phyloP scores from a whole-genome alignment of 1,140 invertebrate species.

The Drosophila rhopaloa region DNA sequence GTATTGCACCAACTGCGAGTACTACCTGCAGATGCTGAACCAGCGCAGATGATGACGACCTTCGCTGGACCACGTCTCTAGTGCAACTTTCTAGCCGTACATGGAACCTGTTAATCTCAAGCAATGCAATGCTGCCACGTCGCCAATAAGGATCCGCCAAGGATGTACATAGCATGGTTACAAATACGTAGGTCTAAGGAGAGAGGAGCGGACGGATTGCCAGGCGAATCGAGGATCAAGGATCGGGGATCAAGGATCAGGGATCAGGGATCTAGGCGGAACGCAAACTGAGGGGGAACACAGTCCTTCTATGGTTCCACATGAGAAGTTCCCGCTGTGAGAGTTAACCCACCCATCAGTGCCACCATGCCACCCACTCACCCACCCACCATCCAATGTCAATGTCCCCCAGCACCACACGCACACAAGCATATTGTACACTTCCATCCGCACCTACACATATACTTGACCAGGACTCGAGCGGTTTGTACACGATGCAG shows the following conservation, averaged over 20 bases:
- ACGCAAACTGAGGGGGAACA: conserved; percentile 27
- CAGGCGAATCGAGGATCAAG: conserved; percentile 1
- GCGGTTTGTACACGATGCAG: not conserved
- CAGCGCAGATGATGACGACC: conserved; percentile 69
- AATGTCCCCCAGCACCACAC: conserved; percentile 43
- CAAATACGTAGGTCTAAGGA: conserved; percentile 4
- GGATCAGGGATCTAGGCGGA: not conserved
- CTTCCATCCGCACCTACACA: conserved; percentile 14
- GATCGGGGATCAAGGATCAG: conserved; percentile 6
- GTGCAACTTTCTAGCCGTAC: conserved; percentile 51
- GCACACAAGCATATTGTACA: conserved; percentile 39
- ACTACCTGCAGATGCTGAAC: conserved; percentile 91
- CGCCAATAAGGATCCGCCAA: conserved; percentile 35
- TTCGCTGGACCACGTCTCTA: conserved; percentile 3
- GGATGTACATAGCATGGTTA: conserved; percentile 51
- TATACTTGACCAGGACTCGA: conserved; percentile 40
- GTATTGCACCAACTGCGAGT: conserved; percentile 95
- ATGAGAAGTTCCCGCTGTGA: conserved; percentile 71
- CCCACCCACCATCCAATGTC: conserved; percentile 23
- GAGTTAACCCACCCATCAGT: conserved; percentile 33
- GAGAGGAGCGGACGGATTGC: not conserved
- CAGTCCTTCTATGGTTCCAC: conserved; percentile 75
- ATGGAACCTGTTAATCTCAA: conserved; percentile 75
- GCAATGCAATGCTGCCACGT: conserved; percentile 70
- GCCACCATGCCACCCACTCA: conserved; percentile 10